These are phyloP conservation scores for Dryoscopus gambensis DNA, from an alignment of 2,113 vertebrate genomes.

Conservation along the genomic window DNA sequence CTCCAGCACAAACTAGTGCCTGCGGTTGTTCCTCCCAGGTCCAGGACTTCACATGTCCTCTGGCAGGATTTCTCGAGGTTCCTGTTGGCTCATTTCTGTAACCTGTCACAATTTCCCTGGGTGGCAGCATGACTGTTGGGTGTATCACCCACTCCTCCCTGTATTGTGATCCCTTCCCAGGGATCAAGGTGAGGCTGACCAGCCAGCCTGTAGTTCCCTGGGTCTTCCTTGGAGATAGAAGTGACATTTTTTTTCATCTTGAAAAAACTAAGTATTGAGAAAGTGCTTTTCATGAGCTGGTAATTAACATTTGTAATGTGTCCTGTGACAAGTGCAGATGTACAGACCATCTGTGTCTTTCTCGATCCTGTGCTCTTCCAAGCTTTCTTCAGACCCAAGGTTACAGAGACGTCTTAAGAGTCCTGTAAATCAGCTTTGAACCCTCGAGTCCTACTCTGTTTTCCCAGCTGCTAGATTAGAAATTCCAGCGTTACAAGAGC, in stretches of 20 bases:
- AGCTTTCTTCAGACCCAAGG: background rate
- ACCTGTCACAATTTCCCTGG: background rate
- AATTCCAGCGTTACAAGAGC: background rate
- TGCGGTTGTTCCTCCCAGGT: background rate
- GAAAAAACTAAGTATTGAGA: background rate
- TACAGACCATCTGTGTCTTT: background rate
- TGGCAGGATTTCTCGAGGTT: background rate
- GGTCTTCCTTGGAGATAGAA: background rate
- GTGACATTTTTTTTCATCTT: background rate
- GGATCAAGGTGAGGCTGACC: background rate
- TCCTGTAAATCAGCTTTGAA: background rate
- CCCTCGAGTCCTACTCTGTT: background rate
- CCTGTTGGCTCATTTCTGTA: background rate
- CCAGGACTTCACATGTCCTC: background rate
- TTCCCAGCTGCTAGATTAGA: background rate
- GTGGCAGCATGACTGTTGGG: accelerated
- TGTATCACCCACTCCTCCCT: background rate
- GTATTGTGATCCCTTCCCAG: background rate
- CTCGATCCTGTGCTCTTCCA: background rate
- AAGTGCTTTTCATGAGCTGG: background rate
- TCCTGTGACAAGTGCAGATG: background rate
- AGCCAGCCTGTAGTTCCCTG: background rate
- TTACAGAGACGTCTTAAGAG: background rate
- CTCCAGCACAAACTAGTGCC: background rate
- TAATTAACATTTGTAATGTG: background rate